Evolutionary conservation across 2,113 vertebrate genomes (phyloP).

Genomic region (Mesitornis unicolor): DNA sequence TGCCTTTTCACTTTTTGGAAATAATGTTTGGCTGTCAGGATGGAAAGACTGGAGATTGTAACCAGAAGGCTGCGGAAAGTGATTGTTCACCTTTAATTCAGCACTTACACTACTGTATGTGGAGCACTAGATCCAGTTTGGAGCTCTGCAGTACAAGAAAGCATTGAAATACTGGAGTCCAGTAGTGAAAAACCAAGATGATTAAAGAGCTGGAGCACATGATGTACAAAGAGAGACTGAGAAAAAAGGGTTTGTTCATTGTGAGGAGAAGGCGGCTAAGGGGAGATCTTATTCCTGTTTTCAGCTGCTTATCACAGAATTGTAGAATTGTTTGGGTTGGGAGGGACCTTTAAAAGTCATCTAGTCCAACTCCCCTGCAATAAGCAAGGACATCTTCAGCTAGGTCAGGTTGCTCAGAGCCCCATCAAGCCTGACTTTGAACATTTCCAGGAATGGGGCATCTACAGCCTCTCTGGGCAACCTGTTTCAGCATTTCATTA

Average conservation of each 20-base stretch:
- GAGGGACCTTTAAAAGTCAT: no score
- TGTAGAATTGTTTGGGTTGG: no score
- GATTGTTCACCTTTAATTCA: not conserved
- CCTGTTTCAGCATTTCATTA: no score
- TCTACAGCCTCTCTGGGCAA: no score
- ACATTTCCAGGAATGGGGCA: no score
- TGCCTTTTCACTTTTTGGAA: not conserved
- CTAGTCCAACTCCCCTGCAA: no score
- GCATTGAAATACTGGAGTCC: not conserved
- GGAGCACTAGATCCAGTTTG: not conserved
- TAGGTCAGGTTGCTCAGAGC: no score
- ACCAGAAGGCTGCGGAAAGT: not conserved
- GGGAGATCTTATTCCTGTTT: not conserved
- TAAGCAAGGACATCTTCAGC: no score
- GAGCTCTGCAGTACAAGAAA: not conserved
- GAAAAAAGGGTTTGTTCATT: not conserved
- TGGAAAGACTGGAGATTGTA: not conserved
- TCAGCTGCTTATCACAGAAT: no score
- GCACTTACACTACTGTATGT: not conserved
- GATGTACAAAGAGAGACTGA: not conserved
- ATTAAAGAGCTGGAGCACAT: not conserved
- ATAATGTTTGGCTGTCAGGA: not conserved
- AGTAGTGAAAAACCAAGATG: not conserved
- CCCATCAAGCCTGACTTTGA: no score
- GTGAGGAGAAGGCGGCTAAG: not conserved